Percentiles rank a stretch among this genome's conserved stretches.
These are phyloP conservation scores for Rhabdornis inornatus DNA, from an alignment of 2,113 vertebrate genomes.

Conservation along the genomic window DNA sequence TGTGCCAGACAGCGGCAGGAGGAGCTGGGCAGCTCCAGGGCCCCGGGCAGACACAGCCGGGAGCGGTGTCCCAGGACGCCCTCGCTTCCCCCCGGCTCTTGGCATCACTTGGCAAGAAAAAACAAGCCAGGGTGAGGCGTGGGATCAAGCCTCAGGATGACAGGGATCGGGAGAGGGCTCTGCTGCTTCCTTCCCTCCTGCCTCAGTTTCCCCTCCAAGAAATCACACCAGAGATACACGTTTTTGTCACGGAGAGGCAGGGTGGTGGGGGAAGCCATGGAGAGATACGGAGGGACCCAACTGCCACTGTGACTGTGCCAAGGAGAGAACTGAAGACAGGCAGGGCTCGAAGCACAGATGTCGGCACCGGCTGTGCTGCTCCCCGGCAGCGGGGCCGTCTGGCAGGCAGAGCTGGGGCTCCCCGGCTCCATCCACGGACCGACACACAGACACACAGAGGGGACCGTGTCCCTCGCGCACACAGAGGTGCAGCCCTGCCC, in stretches of 20 bases:
- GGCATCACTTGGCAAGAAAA: not conserved
- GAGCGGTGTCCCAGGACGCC: not conserved
- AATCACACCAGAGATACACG: not conserved
- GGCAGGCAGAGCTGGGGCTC: not conserved
- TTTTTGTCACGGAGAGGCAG: not conserved
- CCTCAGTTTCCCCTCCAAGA: slow-evolving; percentile 5
- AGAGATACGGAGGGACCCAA: not conserved
- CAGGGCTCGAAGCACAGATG: slow-evolving; percentile 19
- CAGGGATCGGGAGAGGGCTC: not conserved
- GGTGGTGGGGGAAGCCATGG: not conserved
- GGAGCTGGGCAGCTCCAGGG: not conserved
- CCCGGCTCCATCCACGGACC: not conserved
- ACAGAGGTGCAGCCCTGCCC: not conserved
- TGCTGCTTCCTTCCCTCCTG: not conserved
- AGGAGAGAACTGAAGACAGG: not conserved
- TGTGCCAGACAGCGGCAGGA: not conserved
- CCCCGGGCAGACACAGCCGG: not conserved
- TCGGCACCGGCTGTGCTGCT: not conserved
- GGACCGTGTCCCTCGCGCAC: fast-evolving
- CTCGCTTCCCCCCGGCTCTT: not conserved
- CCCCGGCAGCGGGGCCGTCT: not conserved
- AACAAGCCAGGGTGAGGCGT: not conserved
- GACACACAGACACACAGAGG: not conserved
- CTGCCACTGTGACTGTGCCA: not conserved
- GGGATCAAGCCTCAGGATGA: not conserved